phyloP scores from a whole-genome alignment of 1,140 invertebrate genomes.

The Stegodyphus mimosarum region DNA sequence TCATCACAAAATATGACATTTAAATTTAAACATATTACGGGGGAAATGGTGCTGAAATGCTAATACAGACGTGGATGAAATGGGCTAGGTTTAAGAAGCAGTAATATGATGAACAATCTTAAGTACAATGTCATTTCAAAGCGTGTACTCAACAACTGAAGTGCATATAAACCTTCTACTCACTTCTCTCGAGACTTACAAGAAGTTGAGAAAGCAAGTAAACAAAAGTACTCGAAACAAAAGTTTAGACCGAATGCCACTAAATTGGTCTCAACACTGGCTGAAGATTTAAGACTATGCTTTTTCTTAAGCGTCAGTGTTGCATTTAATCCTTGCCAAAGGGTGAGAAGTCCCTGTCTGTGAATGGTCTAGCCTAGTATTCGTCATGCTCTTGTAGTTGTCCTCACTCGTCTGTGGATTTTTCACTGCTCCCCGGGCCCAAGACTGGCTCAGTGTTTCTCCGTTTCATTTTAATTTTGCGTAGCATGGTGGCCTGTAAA shows the following conservation, averaged over 20 bases:
- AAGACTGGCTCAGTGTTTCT: slow-evolving; percentile 70
- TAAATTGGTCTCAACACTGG: slow-evolving; percentile 1
- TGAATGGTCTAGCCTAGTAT: not conserved
- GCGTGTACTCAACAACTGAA: slow-evolving; percentile 55
- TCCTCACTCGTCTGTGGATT: slow-evolving; percentile 45
- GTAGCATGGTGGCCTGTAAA: slow-evolving; percentile 70
- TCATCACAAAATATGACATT: not conserved
- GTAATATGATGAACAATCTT: slow-evolving; percentile 1
- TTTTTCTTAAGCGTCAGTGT: not conserved
- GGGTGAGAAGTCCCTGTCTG: not conserved
- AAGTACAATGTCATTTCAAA: slow-evolving; percentile 11
- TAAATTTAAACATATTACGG: too few species aligned
- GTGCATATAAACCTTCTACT: slow-evolving; percentile 44
- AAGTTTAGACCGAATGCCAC: too few species aligned
- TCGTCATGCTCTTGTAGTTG: too few species aligned
- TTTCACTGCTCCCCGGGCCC: slow-evolving; percentile 54
- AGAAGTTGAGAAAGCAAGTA: slow-evolving; percentile 9
- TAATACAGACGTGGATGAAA: too few species aligned
- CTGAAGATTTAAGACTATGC: slow-evolving; percentile 9
- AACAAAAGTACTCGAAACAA: not conserved
- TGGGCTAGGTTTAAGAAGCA: not conserved
- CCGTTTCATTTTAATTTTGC: slow-evolving; percentile 72
- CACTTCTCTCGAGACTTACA: slow-evolving; percentile 20
- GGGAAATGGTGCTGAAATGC: not conserved
- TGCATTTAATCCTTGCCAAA: not conserved